A percentile compares a stretch with the other conserved stretches of the same genome.
phyloP scores from a whole-genome alignment of 2,113 vertebrate species.

The Triplophysa rosa region DNA sequence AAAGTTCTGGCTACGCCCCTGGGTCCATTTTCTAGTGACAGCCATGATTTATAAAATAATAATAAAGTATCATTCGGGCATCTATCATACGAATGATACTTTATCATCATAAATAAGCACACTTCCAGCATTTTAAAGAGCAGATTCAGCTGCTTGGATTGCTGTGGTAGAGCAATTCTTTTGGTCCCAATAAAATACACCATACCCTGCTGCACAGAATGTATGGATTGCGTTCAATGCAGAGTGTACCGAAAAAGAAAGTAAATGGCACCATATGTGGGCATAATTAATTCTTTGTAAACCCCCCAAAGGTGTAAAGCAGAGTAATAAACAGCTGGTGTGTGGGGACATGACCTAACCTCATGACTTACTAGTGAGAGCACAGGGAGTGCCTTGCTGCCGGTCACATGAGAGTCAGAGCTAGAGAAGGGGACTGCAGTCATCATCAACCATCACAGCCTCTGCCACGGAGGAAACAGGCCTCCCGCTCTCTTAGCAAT shows the following conservation, averaged over 20 bases:
- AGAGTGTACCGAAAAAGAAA: too few species aligned
- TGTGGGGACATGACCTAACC: conserved; percentile 44
- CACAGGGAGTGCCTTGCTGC: conserved; percentile 20
- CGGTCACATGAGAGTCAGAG: conserved; percentile 20
- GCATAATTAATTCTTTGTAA: background rate
- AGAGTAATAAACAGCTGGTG: conserved; percentile 25
- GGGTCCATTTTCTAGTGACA: too few species aligned
- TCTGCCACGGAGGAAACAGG: background rate
- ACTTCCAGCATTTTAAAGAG: too few species aligned
- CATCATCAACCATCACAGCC: conserved; percentile 11
- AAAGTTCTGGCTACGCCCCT: too few species aligned
- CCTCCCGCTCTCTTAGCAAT: background rate
- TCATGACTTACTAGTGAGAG: conserved; percentile 28
- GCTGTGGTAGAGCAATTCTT: too few species aligned
- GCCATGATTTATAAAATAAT: too few species aligned
- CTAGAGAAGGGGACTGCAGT: background rate
- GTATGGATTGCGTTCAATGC: background rate
- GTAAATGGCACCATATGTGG: background rate
- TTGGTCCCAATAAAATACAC: background rate
- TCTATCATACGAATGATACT: too few species aligned
- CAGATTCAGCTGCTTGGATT: too few species aligned
- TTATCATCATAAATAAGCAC: too few species aligned
- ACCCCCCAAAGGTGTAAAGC: background rate
- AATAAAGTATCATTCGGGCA: too few species aligned
- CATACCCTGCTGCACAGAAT: background rate